A percentile compares a stretch with the other conserved stretches of the same genome.
Evolutionary conservation across 2,888 invertebrate species (phyloP).

Genomic region (Drosophila tanythrix): DNA sequence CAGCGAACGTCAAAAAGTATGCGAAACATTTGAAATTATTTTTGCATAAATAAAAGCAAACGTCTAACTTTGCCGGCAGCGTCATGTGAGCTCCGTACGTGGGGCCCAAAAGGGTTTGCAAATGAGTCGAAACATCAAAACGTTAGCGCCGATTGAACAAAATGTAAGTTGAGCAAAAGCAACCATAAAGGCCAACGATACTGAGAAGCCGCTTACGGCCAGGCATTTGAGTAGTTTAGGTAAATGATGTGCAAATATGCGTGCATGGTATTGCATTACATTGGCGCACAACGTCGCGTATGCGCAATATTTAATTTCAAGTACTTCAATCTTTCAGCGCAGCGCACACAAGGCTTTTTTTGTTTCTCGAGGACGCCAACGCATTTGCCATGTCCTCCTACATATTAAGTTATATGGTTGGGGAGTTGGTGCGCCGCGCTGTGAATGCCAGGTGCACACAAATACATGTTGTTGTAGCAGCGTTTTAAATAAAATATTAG

Average conservation of each 20-base stretch:
- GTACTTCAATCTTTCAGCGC: slow-evolving; percentile 40
- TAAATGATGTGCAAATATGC: slow-evolving; percentile 71
- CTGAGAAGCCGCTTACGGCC: slow-evolving; percentile 51
- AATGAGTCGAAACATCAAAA: slow-evolving; percentile 61
- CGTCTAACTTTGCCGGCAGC: slow-evolving; percentile 35
- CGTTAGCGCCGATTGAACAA: slow-evolving; percentile 42
- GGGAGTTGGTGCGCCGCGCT: background rate
- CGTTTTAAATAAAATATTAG: slow-evolving; percentile 73
- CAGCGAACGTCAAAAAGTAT: slow-evolving; percentile 62
- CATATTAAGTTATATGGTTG: background rate
- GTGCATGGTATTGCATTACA: slow-evolving; percentile 39
- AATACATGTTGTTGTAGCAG: slow-evolving; percentile 48
- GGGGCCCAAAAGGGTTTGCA: slow-evolving; percentile 59
- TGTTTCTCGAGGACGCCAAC: slow-evolving; percentile 10
- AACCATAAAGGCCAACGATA: slow-evolving; percentile 15
- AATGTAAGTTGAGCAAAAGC: slow-evolving; percentile 21
- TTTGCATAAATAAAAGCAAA: slow-evolving; percentile 73
- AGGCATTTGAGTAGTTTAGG: slow-evolving; percentile 32
- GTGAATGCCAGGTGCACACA: slow-evolving; percentile 29
- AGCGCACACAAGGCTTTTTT: slow-evolving; percentile 37
- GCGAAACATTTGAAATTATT: slow-evolving; percentile 77
- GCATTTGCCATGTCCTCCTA: slow-evolving; percentile 6
- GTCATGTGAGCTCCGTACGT: slow-evolving; percentile 20
- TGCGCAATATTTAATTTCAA: slow-evolving; percentile 68
- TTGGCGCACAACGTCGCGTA: slow-evolving; percentile 51